Percentiles rank a stretch among this genome's conserved stretches.
phyloP scores from a whole-genome alignment of 2,113 vertebrate species.

The Chelonoidis abingdonii region DNA sequence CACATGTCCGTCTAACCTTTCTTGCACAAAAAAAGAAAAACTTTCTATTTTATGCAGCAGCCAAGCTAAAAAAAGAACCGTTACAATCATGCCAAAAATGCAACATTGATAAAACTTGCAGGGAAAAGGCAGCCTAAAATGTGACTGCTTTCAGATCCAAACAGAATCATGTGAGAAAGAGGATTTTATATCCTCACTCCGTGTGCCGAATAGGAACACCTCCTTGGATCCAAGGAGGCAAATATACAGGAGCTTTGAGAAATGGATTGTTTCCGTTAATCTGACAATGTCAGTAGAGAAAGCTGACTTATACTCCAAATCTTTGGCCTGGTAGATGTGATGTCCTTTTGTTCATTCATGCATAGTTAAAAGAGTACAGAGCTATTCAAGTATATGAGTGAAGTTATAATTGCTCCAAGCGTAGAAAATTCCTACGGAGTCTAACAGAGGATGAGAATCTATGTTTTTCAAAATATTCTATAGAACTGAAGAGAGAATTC shows the following conservation, averaged over 20 bases:
- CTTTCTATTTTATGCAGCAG: constrained; percentile 8
- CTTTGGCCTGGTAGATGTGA: not conserved
- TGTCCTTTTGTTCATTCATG: not conserved
- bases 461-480: not conserved
- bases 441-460: not conserved
- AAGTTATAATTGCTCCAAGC: not conserved
- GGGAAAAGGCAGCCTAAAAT: not conserved
- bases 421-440: not conserved
- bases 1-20: not conserved
- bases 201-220: rapidly evolving
- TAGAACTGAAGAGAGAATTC: not conserved
- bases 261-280: not conserved
- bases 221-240: rapidly evolving
- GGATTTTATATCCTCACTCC: not conserved
- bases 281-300: not conserved
- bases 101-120: constrained; percentile 46
- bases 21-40: constrained; percentile 4
- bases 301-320: not conserved
- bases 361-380: not conserved
- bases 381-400: not conserved
- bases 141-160: not conserved
- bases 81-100: constrained; percentile 37
- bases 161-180: not conserved
- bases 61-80: constrained; percentile 51
- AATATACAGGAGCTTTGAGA: not conserved